Evolutionary conservation across 2,113 vertebrate genomes (phyloP), one percentile per base, ranked within the genome.

Genomic region (Pungitius pungitius): DNA sequence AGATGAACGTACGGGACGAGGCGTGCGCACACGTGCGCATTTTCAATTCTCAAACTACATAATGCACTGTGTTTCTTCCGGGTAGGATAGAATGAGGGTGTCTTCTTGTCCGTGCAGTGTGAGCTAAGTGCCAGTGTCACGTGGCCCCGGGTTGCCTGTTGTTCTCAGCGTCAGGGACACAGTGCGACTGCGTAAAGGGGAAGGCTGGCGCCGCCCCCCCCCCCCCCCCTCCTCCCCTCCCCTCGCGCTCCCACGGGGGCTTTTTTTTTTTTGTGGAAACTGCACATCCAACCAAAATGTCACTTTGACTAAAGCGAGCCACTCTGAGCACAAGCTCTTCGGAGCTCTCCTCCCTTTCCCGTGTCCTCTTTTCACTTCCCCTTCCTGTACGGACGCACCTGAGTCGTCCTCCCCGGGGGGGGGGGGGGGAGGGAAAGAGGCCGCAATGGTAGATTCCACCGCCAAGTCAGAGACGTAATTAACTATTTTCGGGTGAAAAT

Each of bases 251-350:
- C 88, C 78, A 78, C 73, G 30, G 13, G 89, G 79, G 87, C 63
- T 78, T 64, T 89, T 81, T 81, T 2, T 30, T n/a, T n/a, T n/a
- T 30, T 30, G 30, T 4, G 67, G 70, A 89, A 91, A 91, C 83
- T 88, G 87, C 92, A 90, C 88, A 91, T 90, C 84, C 69, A 75
- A 76, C 87, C 80, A 80, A 87, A 92, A 91, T 90, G 90, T 90
- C 88, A 92, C 78, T 84, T 75, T 85, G 70, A 73, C 74, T 85
- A 35, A 75, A 79, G 58, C 14, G 47, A 81, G 61, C 62, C 57
- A 69, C 77, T 71, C 56, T 83, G 79, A 83, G 85, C 64, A 68
- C 73, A 82, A 69, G 39, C 52, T 79, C 57, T 59, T 52, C 71
- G 66, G 33, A 33, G 1, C 52, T 65, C 39, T 57, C 45, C 27